Conservation (phyloP, 2,888 invertebrate species). For the Megalurothrips usitatus region DNA sequence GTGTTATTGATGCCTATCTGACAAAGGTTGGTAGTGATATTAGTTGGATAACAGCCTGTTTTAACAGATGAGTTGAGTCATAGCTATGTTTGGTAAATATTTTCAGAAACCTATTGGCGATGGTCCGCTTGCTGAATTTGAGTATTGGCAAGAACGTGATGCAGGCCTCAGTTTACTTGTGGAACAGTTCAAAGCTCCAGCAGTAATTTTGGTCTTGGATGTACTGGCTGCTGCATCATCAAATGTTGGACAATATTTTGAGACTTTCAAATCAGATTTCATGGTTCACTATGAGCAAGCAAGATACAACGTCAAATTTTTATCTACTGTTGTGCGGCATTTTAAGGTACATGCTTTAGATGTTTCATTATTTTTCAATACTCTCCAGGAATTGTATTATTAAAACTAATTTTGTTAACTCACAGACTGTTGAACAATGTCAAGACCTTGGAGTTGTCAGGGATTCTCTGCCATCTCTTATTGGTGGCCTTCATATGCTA, state of each 20-base stretch:
- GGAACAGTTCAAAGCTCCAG: constrained; percentile 74
- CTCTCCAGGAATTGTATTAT: no score
- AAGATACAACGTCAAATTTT: constrained; percentile 72
- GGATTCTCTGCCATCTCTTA: constrained; percentile 69
- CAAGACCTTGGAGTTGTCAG: constrained; percentile 63
- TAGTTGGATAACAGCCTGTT: not conserved
- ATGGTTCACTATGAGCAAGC: constrained; percentile 65
- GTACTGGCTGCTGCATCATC: constrained; percentile 56
- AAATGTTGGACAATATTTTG: constrained; percentile 56
- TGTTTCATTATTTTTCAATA: no score
- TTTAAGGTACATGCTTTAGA: constrained; percentile 52
- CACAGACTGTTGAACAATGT: constrained; percentile 41
- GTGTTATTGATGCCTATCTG: constrained; percentile 47
- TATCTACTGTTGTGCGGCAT: constrained; percentile 68
- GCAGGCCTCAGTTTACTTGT: constrained; percentile 69
- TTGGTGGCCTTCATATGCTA: constrained; percentile 81
- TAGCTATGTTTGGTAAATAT: not conserved
- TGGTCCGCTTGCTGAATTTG: constrained; percentile 79
- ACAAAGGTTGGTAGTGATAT: constrained; percentile 35
- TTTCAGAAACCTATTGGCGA: constrained; percentile 58
- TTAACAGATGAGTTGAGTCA: constrained; percentile 40
- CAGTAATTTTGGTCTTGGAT: constrained; percentile 57
- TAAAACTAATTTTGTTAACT: constrained; percentile 49
- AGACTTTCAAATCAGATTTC: constrained; percentile 57
- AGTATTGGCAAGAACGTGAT: constrained; percentile 79